Evolutionary conservation across 2,113 vertebrate species (phyloP).

Genomic region (Sterna hirundo): DNA sequence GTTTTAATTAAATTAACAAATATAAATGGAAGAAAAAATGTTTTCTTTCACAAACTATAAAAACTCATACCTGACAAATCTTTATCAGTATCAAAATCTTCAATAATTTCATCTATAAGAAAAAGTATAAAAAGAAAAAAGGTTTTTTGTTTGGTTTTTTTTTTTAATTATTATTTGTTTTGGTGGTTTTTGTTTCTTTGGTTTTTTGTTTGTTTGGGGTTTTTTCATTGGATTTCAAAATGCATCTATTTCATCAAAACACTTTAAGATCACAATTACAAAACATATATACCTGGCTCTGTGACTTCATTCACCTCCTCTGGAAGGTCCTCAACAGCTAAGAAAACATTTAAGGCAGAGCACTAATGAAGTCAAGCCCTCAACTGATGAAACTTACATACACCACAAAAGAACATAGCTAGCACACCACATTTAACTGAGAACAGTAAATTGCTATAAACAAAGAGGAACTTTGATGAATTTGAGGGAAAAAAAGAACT

Average conservation of each 20-base stretch:
- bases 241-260: background rate
- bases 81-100: background rate
- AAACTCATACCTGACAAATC: background rate
- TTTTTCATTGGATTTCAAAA: background rate
- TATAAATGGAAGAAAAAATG: background rate
- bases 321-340: conserved; percentile 10
- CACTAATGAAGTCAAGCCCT: background rate
- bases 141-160: too few relatives aligned
- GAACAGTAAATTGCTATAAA: background rate
- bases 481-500: background rate
- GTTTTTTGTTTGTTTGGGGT: background rate
- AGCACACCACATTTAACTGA: background rate
- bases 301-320: conserved; percentile 11
- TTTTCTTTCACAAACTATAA: background rate
- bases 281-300: background rate
- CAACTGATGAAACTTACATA: background rate
- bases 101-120: background rate
- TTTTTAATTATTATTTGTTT: background rate
- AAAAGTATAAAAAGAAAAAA: background rate
- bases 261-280: background rate
- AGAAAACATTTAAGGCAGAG: background rate
- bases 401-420: background rate
- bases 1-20: background rate
- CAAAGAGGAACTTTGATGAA: background rate
- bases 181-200: too few relatives aligned